phyloP scores from a whole-genome alignment of 2,797 vertebrate species.

The Acanthurus lineatus region DNA sequence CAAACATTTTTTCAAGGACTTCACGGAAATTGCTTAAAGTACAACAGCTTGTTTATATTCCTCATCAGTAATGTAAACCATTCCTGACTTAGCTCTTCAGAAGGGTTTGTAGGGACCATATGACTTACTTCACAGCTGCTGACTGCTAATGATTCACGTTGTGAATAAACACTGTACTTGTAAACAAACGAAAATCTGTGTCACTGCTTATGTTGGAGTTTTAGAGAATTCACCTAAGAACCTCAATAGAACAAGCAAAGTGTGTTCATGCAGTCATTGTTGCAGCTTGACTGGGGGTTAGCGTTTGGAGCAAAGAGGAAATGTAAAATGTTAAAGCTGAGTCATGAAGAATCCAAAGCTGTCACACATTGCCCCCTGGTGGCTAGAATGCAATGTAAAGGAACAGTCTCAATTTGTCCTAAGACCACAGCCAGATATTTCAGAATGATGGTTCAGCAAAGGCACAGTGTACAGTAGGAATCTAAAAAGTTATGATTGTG shows the following conservation, averaged over 20 bases:
- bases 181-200: slow-evolving; percentile 44
- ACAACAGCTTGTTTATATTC: slow-evolving; percentile 43
- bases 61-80: slow-evolving; percentile 53
- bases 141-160: slow-evolving; percentile 37
- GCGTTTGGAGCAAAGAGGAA: slow-evolving; percentile 42
- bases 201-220: slow-evolving; percentile 45
- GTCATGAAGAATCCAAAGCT: slow-evolving; percentile 65
- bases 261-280: slow-evolving; percentile 30
- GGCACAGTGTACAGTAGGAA: no score
- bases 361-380: slow-evolving; percentile 72
- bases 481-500: no score
- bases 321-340: slow-evolving; percentile 61
- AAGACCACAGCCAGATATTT: neutral
- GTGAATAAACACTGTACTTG: slow-evolving; percentile 44
- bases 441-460: neutral
- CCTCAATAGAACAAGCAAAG: slow-evolving; percentile 52
- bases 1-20: slow-evolving; percentile 8
- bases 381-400: slow-evolving; percentile 31
- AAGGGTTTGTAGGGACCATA: slow-evolving; percentile 56
- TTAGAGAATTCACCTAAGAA: slow-evolving; percentile 57
- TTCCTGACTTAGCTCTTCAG: slow-evolving; percentile 11
- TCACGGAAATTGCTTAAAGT: slow-evolving; percentile 17
- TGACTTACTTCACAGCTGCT: slow-evolving; percentile 57
- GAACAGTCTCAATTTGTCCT: neutral
- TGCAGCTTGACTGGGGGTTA: slow-evolving; percentile 32